Conservation (phyloP, 1,140 invertebrate genomes). For the Idris sp. region DNA sequence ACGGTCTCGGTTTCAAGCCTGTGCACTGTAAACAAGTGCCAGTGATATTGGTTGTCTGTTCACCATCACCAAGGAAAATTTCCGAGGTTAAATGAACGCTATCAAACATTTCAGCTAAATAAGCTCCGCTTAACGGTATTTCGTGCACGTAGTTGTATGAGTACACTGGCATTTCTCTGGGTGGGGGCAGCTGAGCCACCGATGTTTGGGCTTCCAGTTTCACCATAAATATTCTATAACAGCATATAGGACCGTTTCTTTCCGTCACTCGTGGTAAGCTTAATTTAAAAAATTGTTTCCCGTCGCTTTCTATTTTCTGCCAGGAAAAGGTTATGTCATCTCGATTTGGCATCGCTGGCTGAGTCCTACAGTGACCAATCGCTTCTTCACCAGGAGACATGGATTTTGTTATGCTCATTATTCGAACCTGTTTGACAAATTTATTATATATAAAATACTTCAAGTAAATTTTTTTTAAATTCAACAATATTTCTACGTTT, state of each 20-base stretch:
- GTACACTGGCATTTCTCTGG: slow-evolving; percentile 83
- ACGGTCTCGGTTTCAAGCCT: slow-evolving; percentile 76
- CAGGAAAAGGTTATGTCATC: slow-evolving; percentile 83
- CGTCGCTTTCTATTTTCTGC: slow-evolving; percentile 84
- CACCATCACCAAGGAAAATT: slow-evolving; percentile 84
- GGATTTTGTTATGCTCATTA: slow-evolving; percentile 84
- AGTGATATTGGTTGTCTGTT: slow-evolving; percentile 73
- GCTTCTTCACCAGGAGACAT: slow-evolving; percentile 83
- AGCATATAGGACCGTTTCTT: slow-evolving; percentile 91
- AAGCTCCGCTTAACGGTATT: slow-evolving; percentile 82
- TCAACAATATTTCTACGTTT: too few relatives aligned
- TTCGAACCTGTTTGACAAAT: slow-evolving; percentile 60
- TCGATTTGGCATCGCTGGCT: slow-evolving; percentile 83
- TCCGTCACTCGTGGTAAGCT: slow-evolving; percentile 87
- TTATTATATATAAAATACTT: too few relatives aligned
- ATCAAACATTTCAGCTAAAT: slow-evolving; percentile 89
- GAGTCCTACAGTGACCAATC: slow-evolving; percentile 82
- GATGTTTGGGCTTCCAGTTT: slow-evolving; percentile 82
- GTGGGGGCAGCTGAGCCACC: slow-evolving; percentile 82
- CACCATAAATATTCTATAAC: slow-evolving; percentile 88
- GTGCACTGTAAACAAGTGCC: slow-evolving; percentile 77
- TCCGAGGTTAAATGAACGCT: slow-evolving; percentile 80
- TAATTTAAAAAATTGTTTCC: slow-evolving; percentile 84
- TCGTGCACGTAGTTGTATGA: slow-evolving; percentile 86
- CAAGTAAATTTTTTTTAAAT: too few relatives aligned